phyloP scores from a whole-genome alignment of 2,113 vertebrate species.

The Hemibagrus wyckioides region DNA sequence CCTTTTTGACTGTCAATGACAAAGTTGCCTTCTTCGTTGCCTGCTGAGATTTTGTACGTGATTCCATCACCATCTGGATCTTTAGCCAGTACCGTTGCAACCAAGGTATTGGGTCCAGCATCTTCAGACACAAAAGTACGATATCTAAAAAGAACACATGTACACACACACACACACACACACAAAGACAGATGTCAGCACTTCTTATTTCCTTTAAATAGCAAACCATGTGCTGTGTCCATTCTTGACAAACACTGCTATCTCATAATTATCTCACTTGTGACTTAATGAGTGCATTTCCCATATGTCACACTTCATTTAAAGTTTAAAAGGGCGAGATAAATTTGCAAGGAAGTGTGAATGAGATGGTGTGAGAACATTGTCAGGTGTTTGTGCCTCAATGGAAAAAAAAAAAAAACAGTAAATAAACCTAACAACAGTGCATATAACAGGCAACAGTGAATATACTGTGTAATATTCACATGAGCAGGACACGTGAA shows the following conservation, averaged over 20 bases:
- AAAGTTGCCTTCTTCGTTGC: conserved; percentile 84
- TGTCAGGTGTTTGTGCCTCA: neutral
- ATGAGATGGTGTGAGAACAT: neutral
- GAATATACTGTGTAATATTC: neutral
- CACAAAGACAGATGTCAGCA: neutral
- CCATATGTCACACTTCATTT: neutral
- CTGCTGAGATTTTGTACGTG: conserved; percentile 78
- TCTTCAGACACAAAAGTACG: conserved; percentile 89
- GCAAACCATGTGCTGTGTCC: neutral
- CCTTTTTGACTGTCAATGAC: conserved; percentile 87
- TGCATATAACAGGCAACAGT: neutral
- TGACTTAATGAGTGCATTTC: neutral
- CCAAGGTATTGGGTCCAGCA: conserved; percentile 83
- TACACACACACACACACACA: conserved; percentile 19
- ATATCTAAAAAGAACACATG: conserved; percentile 73
- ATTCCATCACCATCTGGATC: conserved; percentile 88
- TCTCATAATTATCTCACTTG: neutral
- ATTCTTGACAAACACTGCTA: neutral
- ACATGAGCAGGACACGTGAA: neutral
- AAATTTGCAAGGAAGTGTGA: neutral
- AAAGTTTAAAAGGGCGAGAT: neutral
- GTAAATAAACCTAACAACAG: neutral
- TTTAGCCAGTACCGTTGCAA: conserved; percentile 84
- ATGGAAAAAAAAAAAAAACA: neutral
- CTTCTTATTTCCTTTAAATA: neutral